phyloP scores from a whole-genome alignment of 2,888 invertebrate species.

The Cinara cedri region DNA sequence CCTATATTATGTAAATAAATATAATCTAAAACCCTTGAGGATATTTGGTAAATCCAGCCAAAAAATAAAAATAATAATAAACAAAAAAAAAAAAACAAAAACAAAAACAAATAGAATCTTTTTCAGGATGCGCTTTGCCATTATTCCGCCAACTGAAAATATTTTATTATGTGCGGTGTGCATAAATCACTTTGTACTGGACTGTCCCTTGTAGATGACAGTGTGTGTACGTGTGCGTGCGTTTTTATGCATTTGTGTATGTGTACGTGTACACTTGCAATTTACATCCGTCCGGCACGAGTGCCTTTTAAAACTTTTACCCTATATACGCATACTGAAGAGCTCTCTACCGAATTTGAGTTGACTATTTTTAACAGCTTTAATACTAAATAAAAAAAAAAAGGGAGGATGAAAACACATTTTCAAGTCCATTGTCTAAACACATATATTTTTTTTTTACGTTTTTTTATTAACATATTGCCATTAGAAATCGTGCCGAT shows the following conservation, averaged over 20 bases:
- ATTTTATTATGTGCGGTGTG: constrained; percentile 39
- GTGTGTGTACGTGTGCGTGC: background rate
- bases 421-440: background rate
- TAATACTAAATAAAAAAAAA: background rate
- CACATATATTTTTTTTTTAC: too few species aligned
- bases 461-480: too few species aligned
- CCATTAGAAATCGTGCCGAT: too few species aligned
- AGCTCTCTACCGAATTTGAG: constrained; percentile 15
- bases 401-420: background rate
- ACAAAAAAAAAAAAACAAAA: background rate
- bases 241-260: background rate
- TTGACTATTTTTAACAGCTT: constrained; percentile 14
- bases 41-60: constrained; percentile 1
- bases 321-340: background rate
- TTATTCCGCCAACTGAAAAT: constrained; percentile 37
- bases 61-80: too few species aligned
- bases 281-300: constrained; percentile 24
- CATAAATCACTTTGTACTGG: constrained; percentile 34
- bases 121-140: constrained; percentile 25
- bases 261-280: background rate
- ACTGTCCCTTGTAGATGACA: constrained; percentile 19
- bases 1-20: background rate
- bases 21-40: constrained; percentile 13
- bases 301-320: constrained; percentile 43
- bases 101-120: constrained; percentile 31